A percentile compares a stretch with the other conserved stretches of the same genome.
Conservation (phyloP, 2,797 vertebrate genomes). For the Leptatherina wallacei region DNA sequence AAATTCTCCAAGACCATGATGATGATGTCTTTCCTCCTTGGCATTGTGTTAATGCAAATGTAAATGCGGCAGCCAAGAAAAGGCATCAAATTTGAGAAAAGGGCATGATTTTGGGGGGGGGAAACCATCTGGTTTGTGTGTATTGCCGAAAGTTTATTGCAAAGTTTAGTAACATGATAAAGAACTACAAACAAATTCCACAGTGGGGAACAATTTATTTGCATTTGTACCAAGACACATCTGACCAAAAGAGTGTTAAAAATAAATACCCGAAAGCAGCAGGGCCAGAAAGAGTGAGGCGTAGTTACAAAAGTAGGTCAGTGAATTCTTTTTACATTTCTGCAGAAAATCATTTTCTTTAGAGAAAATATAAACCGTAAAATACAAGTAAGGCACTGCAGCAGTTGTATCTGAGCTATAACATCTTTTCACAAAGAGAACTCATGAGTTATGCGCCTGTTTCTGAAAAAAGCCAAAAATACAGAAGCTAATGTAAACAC, state of each 20-base stretch:
- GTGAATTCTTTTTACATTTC: constrained; percentile 45
- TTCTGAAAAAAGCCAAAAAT: constrained; percentile 23
- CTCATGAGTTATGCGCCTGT: constrained; percentile 10
- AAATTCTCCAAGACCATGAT: too few relatives aligned
- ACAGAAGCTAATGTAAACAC: constrained; percentile 58
- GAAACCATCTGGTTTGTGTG: too few relatives aligned
- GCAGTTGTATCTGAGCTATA: constrained; percentile 6
- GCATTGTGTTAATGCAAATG: too few relatives aligned
- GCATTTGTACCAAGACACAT: constrained; percentile 45
- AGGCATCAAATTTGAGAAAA: too few relatives aligned
- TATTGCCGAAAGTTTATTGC: too few relatives aligned
- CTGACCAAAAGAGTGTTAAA: constrained; percentile 56
- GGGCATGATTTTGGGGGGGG: too few relatives aligned
- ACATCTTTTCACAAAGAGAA: constrained; percentile 5
- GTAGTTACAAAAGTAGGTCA: constrained; percentile 57
- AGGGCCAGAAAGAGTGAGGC: constrained; percentile 34
- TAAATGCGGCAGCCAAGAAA: too few relatives aligned
- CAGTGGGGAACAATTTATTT: constrained; percentile 60
- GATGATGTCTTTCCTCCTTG: too few relatives aligned
- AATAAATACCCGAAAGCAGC: constrained; percentile 69
- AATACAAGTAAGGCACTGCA: constrained; percentile 5
- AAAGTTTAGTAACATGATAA: background rate
- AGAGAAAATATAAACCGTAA: background rate
- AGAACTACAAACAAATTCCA: constrained; percentile 3
- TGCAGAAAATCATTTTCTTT: constrained; percentile 7